phyloP scores from a whole-genome alignment of 2,888 invertebrate genomes.

The Belgica antarctica region DNA sequence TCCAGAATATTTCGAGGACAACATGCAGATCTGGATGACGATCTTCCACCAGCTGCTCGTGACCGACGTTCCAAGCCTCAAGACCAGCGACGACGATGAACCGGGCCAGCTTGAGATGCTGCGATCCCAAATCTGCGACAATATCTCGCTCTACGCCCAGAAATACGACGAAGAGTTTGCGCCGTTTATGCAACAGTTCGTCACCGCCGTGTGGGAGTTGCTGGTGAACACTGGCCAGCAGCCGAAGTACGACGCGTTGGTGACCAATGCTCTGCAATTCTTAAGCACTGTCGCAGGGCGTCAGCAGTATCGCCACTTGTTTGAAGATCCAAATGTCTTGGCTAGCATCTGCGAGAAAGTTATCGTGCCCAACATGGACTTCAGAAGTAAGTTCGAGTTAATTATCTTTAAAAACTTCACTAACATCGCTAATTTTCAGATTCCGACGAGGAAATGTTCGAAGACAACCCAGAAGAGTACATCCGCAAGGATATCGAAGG shows the following conservation, averaged over 20 bases:
- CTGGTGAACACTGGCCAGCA: slow-evolving; percentile 80
- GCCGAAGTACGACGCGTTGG: slow-evolving; percentile 90
- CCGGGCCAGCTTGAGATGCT: slow-evolving; percentile 87
- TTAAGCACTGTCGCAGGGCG: slow-evolving; percentile 92
- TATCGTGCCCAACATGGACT: slow-evolving; percentile 97
- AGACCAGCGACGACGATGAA: slow-evolving; percentile 74
- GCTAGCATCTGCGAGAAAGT: slow-evolving; percentile 95
- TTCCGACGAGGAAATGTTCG: slow-evolving; percentile 94
- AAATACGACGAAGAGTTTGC: slow-evolving; percentile 98
- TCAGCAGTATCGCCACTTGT: slow-evolving; percentile 79
- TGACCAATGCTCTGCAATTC: slow-evolving; percentile 94
- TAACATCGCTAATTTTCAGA: slow-evolving; percentile 55
- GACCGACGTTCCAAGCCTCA: slow-evolving; percentile 71
- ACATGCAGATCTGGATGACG: slow-evolving; percentile 93
- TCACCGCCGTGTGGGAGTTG: slow-evolving; percentile 91
- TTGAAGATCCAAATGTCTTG: slow-evolving; percentile 82
- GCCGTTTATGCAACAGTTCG: slow-evolving; percentile 84
- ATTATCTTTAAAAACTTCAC: slow-evolving; percentile 36
- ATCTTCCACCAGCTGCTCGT: slow-evolving; percentile 80
- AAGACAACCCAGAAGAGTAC: slow-evolving; percentile 97
- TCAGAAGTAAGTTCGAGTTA: slow-evolving; percentile 66
- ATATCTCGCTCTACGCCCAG: slow-evolving; percentile 89
- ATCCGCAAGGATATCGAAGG: slow-evolving; percentile 96
- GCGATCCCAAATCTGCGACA: slow-evolving; percentile 94
- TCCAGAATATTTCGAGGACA: slow-evolving; percentile 98